phyloP scores from a whole-genome alignment of 92 coral and sea anemone species.

The Umimayanthus kanabou region DNA sequence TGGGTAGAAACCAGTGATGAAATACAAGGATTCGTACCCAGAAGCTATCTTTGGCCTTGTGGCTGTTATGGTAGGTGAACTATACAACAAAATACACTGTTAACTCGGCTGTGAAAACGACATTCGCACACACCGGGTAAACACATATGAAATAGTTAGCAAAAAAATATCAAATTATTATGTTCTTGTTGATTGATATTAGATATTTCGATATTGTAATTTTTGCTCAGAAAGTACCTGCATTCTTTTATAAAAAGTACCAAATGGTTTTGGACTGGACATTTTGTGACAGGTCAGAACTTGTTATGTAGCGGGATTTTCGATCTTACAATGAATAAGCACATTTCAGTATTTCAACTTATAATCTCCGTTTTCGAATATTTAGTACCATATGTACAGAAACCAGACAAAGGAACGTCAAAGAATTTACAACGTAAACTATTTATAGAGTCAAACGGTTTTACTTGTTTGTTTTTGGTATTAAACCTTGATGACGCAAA shows the following conservation, averaged over 20 bases:
- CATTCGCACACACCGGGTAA: not conserved
- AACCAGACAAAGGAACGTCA: not conserved
- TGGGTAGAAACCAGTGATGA: constrained; percentile 59
- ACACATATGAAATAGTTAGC: not conserved
- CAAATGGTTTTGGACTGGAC: not conserved
- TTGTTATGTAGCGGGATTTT: not conserved
- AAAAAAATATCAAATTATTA: not conserved
- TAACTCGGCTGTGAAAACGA: not conserved
- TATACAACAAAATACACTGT: not conserved
- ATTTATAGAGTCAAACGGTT: not conserved
- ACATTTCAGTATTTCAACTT: not conserved
- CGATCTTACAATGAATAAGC: not conserved
- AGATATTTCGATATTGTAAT: not conserved
- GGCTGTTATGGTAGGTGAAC: constrained; percentile 64
- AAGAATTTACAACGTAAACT: not conserved
- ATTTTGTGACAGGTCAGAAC: not conserved
- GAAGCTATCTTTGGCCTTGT: constrained; percentile 66
- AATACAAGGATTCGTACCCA: constrained; percentile 63
- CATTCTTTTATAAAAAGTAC: not conserved
- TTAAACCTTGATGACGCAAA: constrained; percentile 13
- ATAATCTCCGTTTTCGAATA: not conserved
- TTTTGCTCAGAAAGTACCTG: not conserved
- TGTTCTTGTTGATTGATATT: not conserved
- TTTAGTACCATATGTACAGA: not conserved
- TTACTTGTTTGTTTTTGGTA: not conserved